Conservation (phyloP, 1,140 invertebrate genomes). For the Drosophila tropicalis region DNA sequence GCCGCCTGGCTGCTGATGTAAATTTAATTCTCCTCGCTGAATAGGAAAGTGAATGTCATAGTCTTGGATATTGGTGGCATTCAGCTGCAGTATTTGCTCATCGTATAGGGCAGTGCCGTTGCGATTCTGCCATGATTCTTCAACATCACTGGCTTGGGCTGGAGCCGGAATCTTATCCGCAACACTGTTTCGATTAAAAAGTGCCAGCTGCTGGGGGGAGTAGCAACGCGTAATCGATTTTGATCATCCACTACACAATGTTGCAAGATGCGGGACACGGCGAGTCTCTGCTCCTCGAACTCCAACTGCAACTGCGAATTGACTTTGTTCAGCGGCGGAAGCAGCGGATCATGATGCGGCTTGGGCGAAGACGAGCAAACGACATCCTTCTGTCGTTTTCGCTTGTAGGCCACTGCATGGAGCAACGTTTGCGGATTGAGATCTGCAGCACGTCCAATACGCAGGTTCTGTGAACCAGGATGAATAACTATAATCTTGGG, state of each 20-base stretch:
- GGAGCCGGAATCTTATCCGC: conserved; percentile 85
- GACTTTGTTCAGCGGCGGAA: conserved; percentile 50
- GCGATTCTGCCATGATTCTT: conserved; percentile 42
- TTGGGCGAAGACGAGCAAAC: conserved; percentile 83
- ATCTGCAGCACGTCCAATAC: conserved; percentile 95
- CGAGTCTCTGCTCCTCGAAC: conserved; percentile 92
- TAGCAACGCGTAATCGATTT: conserved; percentile 91
- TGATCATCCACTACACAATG: conserved; percentile 91
- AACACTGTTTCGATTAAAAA: conserved; percentile 90
- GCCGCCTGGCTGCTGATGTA: conserved; percentile 92
- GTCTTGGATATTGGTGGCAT: conserved; percentile 88
- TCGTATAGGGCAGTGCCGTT: conserved; percentile 45
- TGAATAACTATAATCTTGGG: conserved; percentile 96
- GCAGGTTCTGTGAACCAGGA: conserved; percentile 94
- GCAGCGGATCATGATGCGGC: conserved; percentile 85
- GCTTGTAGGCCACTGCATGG: conserved; percentile 92
- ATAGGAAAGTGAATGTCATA: conserved; percentile 96
- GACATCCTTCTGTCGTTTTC: conserved; percentile 86
- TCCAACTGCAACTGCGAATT: conserved; percentile 85
- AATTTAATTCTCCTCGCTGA: conserved; percentile 92
- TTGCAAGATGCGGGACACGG: conserved; percentile 92
- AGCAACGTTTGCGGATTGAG: conserved; percentile 92
- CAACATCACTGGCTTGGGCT: background rate
- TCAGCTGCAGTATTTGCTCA: conserved; percentile 84
- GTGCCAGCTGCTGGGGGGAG: conserved; percentile 94